Base-by-base conservation (phyloP, 2,888 invertebrate genomes). In the Acleris holmiana region DNA sequence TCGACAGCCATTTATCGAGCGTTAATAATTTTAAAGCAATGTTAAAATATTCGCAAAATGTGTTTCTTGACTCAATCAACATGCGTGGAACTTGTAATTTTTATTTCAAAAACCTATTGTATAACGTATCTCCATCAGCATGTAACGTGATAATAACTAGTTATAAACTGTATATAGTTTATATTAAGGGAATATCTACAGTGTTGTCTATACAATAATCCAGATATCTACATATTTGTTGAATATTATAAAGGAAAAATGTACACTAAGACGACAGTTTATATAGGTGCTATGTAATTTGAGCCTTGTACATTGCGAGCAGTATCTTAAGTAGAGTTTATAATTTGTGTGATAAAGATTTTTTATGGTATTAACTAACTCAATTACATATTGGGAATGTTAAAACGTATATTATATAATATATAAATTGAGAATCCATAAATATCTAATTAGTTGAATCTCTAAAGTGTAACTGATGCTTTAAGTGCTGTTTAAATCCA, bases 81-180 rank as follows among this genome's bases (percentile, higher is more conserved):
- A 46, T 47, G 21, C 40, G 46, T 17, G 19, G 17, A 50, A 54
- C 48, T 47, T 46, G n/a, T 19, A 17, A 21, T 58, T 48, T 35
- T 57, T 23, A n/a, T 57, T 21, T 21, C n/a, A 47, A 47, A 53
- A 40, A 40, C 67, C 67, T 56, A 69, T 61, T 65, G 68, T 68
- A 69, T 69, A 71, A 72, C 68, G 72, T 76, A 72, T 77, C 73
- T 81, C 76, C 77, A 82, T 76, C 82, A 83, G 78, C 83, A 80
- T 85, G 91, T 90, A 92, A 92, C 90, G 90, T 91, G 91, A 92
- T 92, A 92, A 92, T 92, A 92, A 92, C 84, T 92, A 92, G 91
- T 76, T 74, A 79, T 86, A 84, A 85, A 81, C 67, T 90, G 88
- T 91, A 91, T 76, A 91, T 88, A 90, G 76, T 81, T 82, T 81